Conservation (phyloP, 2,113 vertebrate genomes). For the Sapajus apella region DNA sequence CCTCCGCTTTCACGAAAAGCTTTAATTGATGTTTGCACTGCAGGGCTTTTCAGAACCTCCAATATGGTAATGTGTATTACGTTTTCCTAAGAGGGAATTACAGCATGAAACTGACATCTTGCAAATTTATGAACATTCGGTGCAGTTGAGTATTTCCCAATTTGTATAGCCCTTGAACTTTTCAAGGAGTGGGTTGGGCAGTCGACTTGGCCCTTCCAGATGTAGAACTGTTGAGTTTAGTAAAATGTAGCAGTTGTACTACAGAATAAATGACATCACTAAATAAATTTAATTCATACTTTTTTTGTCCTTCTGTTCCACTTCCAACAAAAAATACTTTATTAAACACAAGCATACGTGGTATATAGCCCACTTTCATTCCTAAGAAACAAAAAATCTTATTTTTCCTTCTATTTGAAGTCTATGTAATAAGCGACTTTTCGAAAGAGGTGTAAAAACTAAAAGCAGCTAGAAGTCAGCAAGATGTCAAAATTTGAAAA, state of each 20-base stretch:
- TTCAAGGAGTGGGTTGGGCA: neutral
- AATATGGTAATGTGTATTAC: neutral
- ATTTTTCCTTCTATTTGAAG: conserved; percentile 26
- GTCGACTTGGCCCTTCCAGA: neutral
- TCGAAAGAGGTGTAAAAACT: conserved; percentile 21
- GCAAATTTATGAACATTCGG: neutral
- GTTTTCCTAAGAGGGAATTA: neutral
- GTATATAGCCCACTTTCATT: neutral
- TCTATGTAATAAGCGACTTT: conserved; percentile 36
- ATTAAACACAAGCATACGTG: neutral
- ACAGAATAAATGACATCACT: neutral
- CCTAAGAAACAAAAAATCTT: neutral
- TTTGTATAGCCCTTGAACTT: neutral
- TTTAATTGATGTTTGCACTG: neutral
- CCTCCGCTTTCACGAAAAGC: neutral
- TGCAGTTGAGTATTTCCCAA: neutral
- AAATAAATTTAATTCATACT: neutral
- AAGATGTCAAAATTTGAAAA: conserved; percentile 44
- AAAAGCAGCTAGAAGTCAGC: conserved; percentile 45
- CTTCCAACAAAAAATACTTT: neutral
- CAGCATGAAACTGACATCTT: neutral
- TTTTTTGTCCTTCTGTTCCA: neutral
- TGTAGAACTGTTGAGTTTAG: neutral
- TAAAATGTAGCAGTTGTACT: neutral
- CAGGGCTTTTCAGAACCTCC: neutral